Conservation (phyloP, 2,797 vertebrate species). For the Buceros bicornis region DNA sequence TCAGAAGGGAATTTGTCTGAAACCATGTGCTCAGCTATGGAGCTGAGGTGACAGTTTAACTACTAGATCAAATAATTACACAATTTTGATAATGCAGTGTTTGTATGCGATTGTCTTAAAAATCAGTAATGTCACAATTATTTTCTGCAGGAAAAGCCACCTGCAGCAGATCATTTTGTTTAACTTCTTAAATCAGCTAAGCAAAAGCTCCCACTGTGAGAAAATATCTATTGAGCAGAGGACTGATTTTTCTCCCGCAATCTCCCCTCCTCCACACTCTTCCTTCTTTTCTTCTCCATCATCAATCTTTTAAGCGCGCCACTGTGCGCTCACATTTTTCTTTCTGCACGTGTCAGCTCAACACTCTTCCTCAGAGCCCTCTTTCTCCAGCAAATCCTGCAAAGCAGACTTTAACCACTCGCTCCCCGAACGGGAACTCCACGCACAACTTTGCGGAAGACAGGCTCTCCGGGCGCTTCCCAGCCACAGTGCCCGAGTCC, state of each 20-base stretch:
- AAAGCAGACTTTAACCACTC: conserved; percentile 49
- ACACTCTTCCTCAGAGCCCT: conserved; percentile 32
- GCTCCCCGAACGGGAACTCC: not conserved
- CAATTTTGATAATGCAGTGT: not conserved
- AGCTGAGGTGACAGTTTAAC: not conserved
- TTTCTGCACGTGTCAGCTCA: conserved; percentile 41
- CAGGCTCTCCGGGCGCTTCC: not conserved
- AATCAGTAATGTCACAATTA: not conserved
- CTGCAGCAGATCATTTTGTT: not conserved
- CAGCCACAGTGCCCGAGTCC: not conserved
- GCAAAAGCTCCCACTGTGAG: not conserved
- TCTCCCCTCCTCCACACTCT: not conserved
- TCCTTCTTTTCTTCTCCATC: conserved; percentile 24
- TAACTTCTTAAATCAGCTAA: conserved; percentile 26
- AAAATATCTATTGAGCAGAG: not conserved
- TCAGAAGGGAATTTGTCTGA: not conserved
- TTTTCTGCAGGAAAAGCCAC: not conserved
- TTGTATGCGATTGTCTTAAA: not conserved
- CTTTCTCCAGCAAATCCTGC: not conserved
- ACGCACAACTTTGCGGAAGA: conserved; percentile 41
- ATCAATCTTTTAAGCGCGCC: conserved; percentile 49
- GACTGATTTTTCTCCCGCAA: not conserved
- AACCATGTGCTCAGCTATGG: not conserved
- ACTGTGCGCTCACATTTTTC: conserved; percentile 65
- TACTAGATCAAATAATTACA: not conserved